phyloP scores from a whole-genome alignment of 2,113 vertebrate genomes.

The Choloepus hoffmanni region DNA sequence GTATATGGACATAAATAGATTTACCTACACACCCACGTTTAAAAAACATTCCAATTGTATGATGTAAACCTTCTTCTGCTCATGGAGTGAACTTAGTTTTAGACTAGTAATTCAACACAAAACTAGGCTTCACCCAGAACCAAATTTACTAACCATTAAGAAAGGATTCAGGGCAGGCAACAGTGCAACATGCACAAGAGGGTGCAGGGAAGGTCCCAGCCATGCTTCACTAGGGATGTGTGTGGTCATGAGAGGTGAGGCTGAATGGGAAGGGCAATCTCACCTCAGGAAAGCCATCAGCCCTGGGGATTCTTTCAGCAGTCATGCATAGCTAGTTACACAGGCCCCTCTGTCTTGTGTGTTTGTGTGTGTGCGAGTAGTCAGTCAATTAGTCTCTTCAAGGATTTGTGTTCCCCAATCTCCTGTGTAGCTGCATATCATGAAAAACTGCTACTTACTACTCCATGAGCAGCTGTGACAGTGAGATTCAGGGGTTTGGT shows the following conservation, averaged over 20 bases:
- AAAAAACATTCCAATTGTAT: not conserved
- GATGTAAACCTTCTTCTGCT: not conserved
- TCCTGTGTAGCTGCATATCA: not conserved
- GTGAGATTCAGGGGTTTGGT: not conserved
- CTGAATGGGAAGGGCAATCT: not conserved
- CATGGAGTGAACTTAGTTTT: not conserved
- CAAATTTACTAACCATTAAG: not conserved
- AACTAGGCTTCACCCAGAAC: not conserved
- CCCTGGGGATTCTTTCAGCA: not conserved
- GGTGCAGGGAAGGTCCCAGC: not conserved
- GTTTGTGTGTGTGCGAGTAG: too few relatives aligned
- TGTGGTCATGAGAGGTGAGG: not conserved
- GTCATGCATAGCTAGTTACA: not conserved
- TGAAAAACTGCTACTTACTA: not conserved
- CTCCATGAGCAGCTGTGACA: not conserved
- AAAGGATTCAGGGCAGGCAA: not conserved
- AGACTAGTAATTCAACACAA: not conserved
- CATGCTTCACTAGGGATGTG: not conserved
- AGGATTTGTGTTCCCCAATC: not conserved
- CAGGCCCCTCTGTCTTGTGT: not conserved
- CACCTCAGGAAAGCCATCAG: not conserved
- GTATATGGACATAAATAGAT: not conserved
- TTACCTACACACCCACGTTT: not conserved
- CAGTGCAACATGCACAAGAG: too few relatives aligned
- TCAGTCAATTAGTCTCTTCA: not conserved